Conservation (phyloP, 2,113 vertebrate genomes). For the Neogale vison region DNA sequence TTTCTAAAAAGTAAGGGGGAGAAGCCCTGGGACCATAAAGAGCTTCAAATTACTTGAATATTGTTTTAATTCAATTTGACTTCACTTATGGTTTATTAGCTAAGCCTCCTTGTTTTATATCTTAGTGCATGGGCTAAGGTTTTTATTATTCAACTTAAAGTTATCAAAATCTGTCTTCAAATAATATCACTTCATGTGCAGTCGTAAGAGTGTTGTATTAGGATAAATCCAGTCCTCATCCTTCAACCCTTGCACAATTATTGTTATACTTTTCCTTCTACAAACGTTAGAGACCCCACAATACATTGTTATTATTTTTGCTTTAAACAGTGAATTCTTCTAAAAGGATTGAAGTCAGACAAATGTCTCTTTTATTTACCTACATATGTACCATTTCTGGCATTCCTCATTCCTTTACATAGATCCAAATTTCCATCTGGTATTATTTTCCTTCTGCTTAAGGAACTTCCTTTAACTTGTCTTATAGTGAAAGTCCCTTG, state of each 20-base stretch:
- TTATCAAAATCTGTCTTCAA: not conserved
- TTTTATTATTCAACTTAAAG: not conserved
- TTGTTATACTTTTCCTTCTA: not conserved
- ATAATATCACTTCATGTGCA: not conserved
- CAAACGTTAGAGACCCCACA: not conserved
- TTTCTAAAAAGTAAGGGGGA: not conserved
- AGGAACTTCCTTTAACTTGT: conserved; percentile 18
- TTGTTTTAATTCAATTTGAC: not conserved
- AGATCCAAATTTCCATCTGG: not conserved
- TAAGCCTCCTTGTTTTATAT: not conserved
- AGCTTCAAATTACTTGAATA: not conserved
- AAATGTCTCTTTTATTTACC: conserved; percentile 17
- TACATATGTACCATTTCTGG: not conserved
- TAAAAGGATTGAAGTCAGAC: not conserved
- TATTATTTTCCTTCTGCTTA: not conserved
- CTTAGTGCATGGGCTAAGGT: not conserved
- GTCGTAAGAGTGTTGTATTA: not conserved
- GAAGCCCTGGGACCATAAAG: not conserved
- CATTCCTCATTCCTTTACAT: not conserved
- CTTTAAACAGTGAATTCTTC: conserved; percentile 24
- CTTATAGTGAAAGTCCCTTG: not conserved
- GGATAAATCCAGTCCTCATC: not conserved
- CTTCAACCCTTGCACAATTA: not conserved
- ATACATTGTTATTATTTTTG: not conserved
- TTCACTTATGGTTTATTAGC: not conserved